These are phyloP conservation scores for Agonopterix heracliana DNA, from an alignment of 2,888 invertebrate genomes.

Conservation along the genomic window DNA sequence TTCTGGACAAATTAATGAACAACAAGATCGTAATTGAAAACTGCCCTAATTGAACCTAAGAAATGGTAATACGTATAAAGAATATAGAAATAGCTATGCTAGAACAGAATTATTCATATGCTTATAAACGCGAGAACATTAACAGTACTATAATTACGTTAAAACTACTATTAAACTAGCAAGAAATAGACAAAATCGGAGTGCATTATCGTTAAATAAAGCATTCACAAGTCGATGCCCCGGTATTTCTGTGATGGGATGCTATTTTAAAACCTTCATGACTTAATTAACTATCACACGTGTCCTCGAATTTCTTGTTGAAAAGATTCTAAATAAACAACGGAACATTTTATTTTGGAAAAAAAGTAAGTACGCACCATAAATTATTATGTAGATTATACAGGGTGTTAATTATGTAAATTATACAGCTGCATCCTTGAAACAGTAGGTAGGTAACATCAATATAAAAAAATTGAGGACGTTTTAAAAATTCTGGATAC, in stretches of 20 bases:
- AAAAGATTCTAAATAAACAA: neutral
- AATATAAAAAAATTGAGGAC: no score
- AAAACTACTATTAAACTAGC: slow-evolving; percentile 10
- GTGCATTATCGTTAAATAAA: slow-evolving; percentile 28
- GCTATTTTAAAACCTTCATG: slow-evolving; percentile 33
- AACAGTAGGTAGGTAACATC: no score
- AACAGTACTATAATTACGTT: slow-evolving; percentile 2
- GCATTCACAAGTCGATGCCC: slow-evolving; percentile 22
- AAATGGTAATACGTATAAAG: neutral
- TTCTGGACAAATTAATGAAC: slow-evolving; percentile 28
- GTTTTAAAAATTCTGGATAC: no score
- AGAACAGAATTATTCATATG: neutral
- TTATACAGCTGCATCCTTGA: no score
- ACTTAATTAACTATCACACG: slow-evolving; percentile 28
- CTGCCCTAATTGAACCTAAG: neutral
- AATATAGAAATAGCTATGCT: neutral
- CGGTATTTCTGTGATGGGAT: slow-evolving; percentile 26
- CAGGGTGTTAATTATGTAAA: no score
- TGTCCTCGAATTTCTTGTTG: slow-evolving; percentile 14
- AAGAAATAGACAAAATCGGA: slow-evolving; percentile 19
- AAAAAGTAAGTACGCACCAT: neutral
- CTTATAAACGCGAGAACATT: slow-evolving; percentile 2
- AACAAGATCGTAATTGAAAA: slow-evolving; percentile 11
- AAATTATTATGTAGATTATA: no score
- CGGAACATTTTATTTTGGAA: neutral